phyloP scores from a whole-genome alignment of 2,888 invertebrate species.

The Ophion slaviceki region DNA sequence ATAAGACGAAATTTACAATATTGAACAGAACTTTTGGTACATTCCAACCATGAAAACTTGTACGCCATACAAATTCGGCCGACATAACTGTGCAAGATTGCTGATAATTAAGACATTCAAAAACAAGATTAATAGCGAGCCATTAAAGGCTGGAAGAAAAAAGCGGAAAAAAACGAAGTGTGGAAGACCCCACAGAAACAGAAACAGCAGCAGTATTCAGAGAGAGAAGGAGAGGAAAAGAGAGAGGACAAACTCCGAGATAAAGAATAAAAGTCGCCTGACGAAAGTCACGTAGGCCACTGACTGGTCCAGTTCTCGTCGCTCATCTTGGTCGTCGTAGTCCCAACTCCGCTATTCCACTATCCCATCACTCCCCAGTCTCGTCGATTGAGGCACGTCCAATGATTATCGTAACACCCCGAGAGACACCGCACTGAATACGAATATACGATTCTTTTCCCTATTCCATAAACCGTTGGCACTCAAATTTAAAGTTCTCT shows the following conservation, averaged over 20 bases:
- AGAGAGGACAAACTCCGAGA: slow-evolving; percentile 10
- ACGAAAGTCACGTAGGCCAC: slow-evolving; percentile 61
- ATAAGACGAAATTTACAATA: too few species aligned
- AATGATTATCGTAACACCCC: slow-evolving; percentile 61
- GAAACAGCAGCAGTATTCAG: not conserved
- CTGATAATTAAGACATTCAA: not conserved
- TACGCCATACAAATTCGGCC: not conserved
- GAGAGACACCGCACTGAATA: slow-evolving; percentile 58
- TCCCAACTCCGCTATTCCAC: not conserved
- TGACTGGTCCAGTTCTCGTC: slow-evolving; percentile 47
- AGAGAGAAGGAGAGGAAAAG: slow-evolving; percentile 3
- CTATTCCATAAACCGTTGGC: slow-evolving; percentile 48
- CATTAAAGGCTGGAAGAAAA: not conserved
- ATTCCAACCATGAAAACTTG: too few species aligned
- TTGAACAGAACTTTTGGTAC: too few species aligned
- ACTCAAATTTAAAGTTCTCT: slow-evolving; percentile 37
- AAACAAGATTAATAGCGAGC: not conserved
- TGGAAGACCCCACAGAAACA: too few species aligned
- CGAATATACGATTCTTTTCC: slow-evolving; percentile 59
- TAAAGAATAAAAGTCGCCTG: slow-evolving; percentile 32
- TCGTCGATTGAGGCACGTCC: slow-evolving; percentile 55
- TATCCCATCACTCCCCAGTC: slow-evolving; percentile 3
- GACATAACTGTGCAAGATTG: not conserved
- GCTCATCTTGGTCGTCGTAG: slow-evolving; percentile 28
- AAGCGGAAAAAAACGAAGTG: not conserved